Conservation (phyloP, 2,113 vertebrate species). For the Oreochromis niloticus region DNA sequence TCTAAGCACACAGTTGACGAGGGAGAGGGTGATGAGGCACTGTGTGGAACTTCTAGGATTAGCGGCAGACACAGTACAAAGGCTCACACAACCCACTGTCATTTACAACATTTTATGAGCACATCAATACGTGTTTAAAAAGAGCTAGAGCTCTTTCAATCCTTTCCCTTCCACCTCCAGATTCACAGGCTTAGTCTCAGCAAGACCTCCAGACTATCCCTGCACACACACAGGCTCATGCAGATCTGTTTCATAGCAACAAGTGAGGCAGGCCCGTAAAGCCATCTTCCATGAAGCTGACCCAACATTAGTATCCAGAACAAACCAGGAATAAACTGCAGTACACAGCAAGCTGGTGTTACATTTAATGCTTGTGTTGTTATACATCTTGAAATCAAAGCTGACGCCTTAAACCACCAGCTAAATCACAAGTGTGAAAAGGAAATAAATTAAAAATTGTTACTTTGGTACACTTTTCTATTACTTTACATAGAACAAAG, state of each 20-base stretch:
- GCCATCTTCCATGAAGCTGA: constrained; percentile 38
- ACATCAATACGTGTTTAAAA: constrained; percentile 1
- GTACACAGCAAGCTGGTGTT: background rate
- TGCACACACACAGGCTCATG: constrained; percentile 57
- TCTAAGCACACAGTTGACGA: background rate
- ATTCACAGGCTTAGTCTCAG: constrained; percentile 62
- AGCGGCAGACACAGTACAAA: background rate
- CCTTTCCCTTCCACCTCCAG: constrained; percentile 50
- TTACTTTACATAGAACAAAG: background rate
- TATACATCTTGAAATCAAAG: background rate
- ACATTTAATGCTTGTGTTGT: background rate
- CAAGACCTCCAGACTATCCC: constrained; percentile 60
- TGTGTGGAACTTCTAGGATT: background rate
- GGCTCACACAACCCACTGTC: background rate
- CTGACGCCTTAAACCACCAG: background rate
- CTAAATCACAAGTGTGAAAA: background rate
- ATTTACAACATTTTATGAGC: constrained; percentile 22
- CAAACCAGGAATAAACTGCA: background rate
- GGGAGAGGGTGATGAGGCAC: background rate
- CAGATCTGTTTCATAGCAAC: constrained; percentile 74
- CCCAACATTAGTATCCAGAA: constrained; percentile 13
- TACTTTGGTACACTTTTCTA: background rate
- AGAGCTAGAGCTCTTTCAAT: constrained; percentile 18
- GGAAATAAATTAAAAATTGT: background rate
- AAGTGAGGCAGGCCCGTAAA: constrained; percentile 61